Conservation (phyloP, 2,888 invertebrate species). For the Synanthedon myopaeformis region DNA sequence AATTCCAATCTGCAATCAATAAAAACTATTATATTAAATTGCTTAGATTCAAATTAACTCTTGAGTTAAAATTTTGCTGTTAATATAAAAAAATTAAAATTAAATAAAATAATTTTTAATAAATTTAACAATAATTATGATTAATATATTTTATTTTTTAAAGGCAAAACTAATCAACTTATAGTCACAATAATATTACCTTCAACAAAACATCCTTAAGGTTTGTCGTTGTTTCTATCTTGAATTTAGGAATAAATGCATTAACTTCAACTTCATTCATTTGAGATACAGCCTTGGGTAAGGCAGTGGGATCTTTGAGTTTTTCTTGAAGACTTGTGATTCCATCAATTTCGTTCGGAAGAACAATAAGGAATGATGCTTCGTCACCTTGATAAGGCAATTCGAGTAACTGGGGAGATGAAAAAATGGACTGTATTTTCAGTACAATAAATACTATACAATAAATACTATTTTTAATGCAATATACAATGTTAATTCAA, state of each 20-base stretch:
- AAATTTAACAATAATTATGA: too few species aligned
- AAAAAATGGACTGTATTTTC: background rate
- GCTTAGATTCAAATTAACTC: background rate
- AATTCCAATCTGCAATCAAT: constrained; percentile 28
- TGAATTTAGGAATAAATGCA: constrained; percentile 81
- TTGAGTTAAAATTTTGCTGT: background rate
- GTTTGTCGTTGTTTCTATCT: constrained; percentile 78
- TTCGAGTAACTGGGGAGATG: constrained; percentile 70
- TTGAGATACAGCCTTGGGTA: constrained; percentile 43
- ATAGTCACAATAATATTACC: constrained; percentile 45
- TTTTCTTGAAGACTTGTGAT: constrained; percentile 71
- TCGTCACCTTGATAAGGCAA: constrained; percentile 78
- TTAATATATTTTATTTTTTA: too few species aligned
- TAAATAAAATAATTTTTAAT: too few species aligned
- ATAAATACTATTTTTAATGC: background rate
- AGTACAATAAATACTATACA: background rate
- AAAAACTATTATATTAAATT: background rate
- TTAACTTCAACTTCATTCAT: constrained; percentile 65
- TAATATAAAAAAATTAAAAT: background rate
- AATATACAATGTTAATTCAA: background rate
- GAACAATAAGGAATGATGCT: constrained; percentile 77
- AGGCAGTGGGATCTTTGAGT: constrained; percentile 50
- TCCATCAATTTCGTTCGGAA: constrained; percentile 78
- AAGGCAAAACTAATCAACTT: too few species aligned
- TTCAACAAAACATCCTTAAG: constrained; percentile 70